Evolutionary conservation across 1,140 invertebrate genomes (phyloP), one percentile per base, ranked within the genome.

Genomic region (Drosophila nebulosa): DNA sequence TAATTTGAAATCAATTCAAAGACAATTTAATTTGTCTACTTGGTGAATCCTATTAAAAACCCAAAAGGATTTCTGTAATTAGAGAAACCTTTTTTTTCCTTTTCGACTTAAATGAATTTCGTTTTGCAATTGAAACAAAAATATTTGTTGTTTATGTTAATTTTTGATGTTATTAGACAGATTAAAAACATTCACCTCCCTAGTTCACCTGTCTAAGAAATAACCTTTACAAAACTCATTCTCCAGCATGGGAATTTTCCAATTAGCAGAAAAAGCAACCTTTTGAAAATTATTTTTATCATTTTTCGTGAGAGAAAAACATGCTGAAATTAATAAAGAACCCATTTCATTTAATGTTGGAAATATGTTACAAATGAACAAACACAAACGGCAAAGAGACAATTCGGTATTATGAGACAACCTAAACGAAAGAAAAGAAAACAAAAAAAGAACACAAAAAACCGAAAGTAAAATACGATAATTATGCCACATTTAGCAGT

Each of bases 401-500:
- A 84, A 84, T 75, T 55, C 78, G 74, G 55, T 65, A 81, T 85
- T 77, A 85, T 86, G 81, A 81, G 74, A 78, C 77, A 66, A 66
- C 67, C 71, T 63, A 24, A 32, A 24, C 14, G 52, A 36, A 51
- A 67, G n/a, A 50, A 56, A 39, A 57, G n/a, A 30, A 51, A 52
- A 32, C 59, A 65, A 63, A 64, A 58, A 39, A 16, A 39, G 39
- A 62, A 65, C 65, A 65, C n/a, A n/a, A n/a, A n/a, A 74, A 55
- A 50, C 65, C 30, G 18, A 63, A 74, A 70, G 67, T 81, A 73
- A 86, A 86, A 88, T 86, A 86, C 81, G 81, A 86, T 86, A 86
- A 86, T 86, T 86, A 86, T 86, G 81, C 81, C 71, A 86, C 83
- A 86, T 86, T 86, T 88, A 70, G 83, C 81, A 85, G 80, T 81